These are phyloP conservation scores for Pseudochirops corinnae DNA, from an alignment of 2,797 vertebrate genomes.

Conservation along the genomic window DNA sequence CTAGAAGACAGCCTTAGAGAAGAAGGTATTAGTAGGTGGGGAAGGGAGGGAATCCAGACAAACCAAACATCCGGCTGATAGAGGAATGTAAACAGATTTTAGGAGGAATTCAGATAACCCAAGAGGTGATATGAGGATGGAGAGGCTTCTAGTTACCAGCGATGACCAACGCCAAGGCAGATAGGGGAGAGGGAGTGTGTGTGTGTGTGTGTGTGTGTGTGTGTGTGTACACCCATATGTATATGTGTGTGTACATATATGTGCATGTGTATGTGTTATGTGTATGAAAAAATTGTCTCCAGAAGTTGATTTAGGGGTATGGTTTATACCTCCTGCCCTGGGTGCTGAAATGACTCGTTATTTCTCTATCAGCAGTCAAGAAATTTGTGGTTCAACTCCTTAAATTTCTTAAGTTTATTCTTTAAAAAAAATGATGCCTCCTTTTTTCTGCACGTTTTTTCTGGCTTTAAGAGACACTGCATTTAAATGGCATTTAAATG, in stretches of 20 bases:
- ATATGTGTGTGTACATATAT: too few species aligned
- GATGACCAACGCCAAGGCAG: background rate
- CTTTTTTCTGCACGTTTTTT: slow-evolving; percentile 41
- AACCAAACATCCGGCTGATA: too few species aligned
- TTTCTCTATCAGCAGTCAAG: background rate
- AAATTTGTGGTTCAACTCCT: slow-evolving; percentile 60
- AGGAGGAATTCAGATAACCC: background rate
- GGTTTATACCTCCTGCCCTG: background rate
- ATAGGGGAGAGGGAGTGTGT: background rate
- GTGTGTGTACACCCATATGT: accelerated
- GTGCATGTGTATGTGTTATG: background rate
- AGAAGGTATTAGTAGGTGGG: background rate
- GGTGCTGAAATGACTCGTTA: background rate
- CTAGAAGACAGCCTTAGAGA: background rate
- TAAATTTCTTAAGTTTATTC: slow-evolving; percentile 63
- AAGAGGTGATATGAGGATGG: background rate
- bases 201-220: background rate
- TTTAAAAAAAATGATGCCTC: slow-evolving; percentile 48
- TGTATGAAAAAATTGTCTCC: background rate
- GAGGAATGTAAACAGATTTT: background rate
- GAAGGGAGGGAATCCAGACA: background rate
- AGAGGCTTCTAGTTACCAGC: background rate
- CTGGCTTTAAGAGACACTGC: slow-evolving; percentile 6
- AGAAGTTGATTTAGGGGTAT: background rate
- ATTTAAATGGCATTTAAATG: slow-evolving; percentile 59